Conservation (phyloP, 2,888 invertebrate species). For the Ceratothoa steindachneri region DNA sequence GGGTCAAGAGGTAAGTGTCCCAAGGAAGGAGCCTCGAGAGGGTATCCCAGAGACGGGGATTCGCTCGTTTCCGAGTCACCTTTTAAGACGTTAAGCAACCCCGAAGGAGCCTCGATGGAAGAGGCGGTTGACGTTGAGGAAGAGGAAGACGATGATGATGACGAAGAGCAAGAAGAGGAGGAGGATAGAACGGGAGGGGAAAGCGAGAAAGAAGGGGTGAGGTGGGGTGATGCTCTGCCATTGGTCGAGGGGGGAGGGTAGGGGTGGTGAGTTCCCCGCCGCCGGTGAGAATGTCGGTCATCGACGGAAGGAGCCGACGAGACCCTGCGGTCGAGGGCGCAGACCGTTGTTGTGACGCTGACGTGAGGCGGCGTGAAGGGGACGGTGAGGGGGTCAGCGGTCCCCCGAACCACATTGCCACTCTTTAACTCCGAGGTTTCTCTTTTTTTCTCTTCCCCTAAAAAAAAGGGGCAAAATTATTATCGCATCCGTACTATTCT, state of each 20-base stretch:
- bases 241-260: not conserved
- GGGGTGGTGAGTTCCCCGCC: not conserved
- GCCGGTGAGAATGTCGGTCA: slow-evolving; percentile 3
- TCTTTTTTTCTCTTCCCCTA: slow-evolving; percentile 5
- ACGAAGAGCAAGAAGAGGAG: not conserved
- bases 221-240: not conserved
- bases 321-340: not conserved
- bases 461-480: not conserved
- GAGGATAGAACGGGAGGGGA: slow-evolving; percentile 6
- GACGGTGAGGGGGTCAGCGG: slow-evolving; percentile 1
- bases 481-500: not conserved
- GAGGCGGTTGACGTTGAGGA: not conserved
- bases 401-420: slow-evolving; percentile 1
- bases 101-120: not conserved
- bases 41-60: not conserved
- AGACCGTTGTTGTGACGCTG: not conserved
- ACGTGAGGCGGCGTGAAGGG: slow-evolving; percentile 3
- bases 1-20: not conserved
- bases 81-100: not conserved
- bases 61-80: not conserved
- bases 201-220: slow-evolving; percentile 1
- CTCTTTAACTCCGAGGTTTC: not conserved
- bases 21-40: not conserved
- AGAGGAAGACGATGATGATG: not conserved
- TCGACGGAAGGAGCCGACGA: not conserved